phyloP scores from a whole-genome alignment of 2,113 vertebrate genomes.

The Hassar affinis region DNA sequence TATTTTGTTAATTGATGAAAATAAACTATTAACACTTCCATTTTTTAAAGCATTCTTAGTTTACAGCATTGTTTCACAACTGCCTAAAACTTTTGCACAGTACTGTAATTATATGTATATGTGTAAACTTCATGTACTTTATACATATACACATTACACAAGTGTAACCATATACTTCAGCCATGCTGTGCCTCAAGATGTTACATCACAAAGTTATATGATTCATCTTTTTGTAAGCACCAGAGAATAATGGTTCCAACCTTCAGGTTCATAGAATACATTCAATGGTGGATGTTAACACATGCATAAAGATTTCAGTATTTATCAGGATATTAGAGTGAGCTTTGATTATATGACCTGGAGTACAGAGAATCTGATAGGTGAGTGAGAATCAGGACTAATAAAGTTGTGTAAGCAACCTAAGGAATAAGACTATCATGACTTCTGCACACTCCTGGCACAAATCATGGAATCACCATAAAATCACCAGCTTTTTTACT shows the following conservation, averaged over 20 bases:
- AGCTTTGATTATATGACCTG: background rate
- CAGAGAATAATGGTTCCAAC: background rate
- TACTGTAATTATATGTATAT: background rate
- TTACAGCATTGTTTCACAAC: too few species aligned
- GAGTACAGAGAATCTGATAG: background rate
- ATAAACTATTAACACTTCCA: too few species aligned
- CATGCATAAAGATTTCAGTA: background rate
- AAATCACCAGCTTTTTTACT: too few species aligned
- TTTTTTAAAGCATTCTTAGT: too few species aligned
- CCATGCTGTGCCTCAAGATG: background rate
- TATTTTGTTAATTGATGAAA: too few species aligned
- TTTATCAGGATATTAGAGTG: background rate
- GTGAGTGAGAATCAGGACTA: background rate
- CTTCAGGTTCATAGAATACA: background rate
- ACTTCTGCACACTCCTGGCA: background rate
- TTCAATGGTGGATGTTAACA: background rate
- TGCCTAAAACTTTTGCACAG: too few species aligned
- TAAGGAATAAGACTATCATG: background rate
- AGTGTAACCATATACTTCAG: background rate
- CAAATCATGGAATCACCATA: too few species aligned
- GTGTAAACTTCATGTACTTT: background rate
- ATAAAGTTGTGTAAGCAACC: background rate
- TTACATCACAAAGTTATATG: background rate
- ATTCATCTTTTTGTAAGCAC: background rate
- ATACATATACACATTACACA: background rate